Conservation (phyloP, 2,113 vertebrate genomes). For the Phylloscopus trochilus region DNA sequence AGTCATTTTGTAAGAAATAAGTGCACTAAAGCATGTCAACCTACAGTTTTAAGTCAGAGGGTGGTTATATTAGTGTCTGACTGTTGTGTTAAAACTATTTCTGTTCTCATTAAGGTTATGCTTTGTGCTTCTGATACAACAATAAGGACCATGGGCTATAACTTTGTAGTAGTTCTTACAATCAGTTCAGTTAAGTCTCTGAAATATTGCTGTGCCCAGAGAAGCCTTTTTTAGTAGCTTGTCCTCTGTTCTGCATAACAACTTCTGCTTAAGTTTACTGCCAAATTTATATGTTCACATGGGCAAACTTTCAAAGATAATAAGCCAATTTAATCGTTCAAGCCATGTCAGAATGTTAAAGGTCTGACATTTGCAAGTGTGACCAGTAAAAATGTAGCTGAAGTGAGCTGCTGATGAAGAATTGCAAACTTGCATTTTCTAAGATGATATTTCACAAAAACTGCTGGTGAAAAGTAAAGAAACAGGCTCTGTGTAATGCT, state of each 20-base stretch:
- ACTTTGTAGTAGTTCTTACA: neutral
- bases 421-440: neutral
- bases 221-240: neutral
- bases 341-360: neutral
- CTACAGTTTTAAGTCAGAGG: neutral
- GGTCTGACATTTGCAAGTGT: neutral
- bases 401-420: neutral
- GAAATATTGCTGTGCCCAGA: neutral
- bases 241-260: neutral
- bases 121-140: neutral
- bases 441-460: neutral
- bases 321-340: neutral
- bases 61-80: neutral
- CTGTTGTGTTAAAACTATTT: neutral
- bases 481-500: neutral
- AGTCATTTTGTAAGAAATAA: neutral
- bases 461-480: neutral
- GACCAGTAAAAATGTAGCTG: neutral
- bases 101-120: neutral
- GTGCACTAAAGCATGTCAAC: neutral
- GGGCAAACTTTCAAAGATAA: neutral
- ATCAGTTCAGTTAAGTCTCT: neutral
- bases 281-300: neutral
- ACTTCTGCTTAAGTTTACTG: neutral
- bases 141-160: neutral